Conservation (phyloP, 1,140 invertebrate genomes). For the Zaprionus tsacasi region DNA sequence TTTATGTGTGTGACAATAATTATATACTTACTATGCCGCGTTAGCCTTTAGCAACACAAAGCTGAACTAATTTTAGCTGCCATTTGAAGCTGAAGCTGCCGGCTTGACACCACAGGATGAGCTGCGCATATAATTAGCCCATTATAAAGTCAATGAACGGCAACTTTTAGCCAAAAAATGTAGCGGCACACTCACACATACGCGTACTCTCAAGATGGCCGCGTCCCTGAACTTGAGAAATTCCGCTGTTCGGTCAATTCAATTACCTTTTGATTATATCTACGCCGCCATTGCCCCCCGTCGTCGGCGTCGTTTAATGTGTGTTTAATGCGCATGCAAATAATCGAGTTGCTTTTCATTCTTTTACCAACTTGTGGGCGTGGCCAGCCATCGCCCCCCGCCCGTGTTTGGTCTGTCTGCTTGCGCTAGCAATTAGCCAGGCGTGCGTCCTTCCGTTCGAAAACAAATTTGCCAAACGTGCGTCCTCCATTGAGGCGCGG, state of each 20-base stretch:
- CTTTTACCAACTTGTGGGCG: constrained; percentile 1
- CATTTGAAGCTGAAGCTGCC: neutral
- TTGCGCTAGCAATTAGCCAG: constrained; percentile 59
- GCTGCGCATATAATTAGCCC: constrained; percentile 21
- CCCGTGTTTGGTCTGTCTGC: constrained; percentile 1
- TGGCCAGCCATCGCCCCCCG: neutral
- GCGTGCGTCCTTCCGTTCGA: constrained; percentile 51
- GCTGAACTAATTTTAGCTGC: constrained; percentile 31
- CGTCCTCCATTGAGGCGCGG: constrained; percentile 46
- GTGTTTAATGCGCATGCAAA: constrained; percentile 42
- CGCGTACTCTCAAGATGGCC: constrained; percentile 13
- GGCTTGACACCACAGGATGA: neutral
- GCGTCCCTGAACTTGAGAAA: constrained; percentile 37
- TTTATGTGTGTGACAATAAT: constrained; percentile 18
- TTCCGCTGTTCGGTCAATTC: constrained; percentile 45
- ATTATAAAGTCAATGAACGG: constrained; percentile 66
- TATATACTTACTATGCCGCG: constrained; percentile 31
- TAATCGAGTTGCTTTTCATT: constrained; percentile 46
- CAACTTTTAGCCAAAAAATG: constrained; percentile 16
- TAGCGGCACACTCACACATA: constrained; percentile 18
- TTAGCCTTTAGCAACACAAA: constrained; percentile 29
- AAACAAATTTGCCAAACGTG: constrained; percentile 54
- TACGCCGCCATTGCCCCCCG: constrained; percentile 1
- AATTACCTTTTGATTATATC: constrained; percentile 51
- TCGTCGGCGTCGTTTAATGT: constrained; percentile 43